Percentiles rank a stretch among this genome's conserved stretches.
Conservation (phyloP, 2,797 vertebrate species). For the Aldrovandia affinis region DNA sequence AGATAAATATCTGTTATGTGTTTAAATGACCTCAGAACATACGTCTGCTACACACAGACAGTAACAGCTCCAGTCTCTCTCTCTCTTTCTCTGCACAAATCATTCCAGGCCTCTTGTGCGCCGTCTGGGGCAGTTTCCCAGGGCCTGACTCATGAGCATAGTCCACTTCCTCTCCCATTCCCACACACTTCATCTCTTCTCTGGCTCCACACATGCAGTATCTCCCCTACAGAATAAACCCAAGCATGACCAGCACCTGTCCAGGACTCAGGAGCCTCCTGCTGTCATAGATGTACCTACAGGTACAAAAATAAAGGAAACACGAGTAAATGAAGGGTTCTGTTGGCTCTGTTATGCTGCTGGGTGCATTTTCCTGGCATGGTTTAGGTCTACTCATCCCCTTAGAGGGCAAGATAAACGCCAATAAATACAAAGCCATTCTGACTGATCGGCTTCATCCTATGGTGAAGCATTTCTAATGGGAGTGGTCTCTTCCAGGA, state of each 20-base stretch:
- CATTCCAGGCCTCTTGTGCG: conserved; percentile 4
- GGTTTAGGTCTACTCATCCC: no score
- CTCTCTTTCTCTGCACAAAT: not conserved
- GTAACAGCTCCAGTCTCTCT: conserved; percentile 3
- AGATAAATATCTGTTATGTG: not conserved
- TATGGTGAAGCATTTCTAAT: no score
- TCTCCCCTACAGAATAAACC: not conserved
- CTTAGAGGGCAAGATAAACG: no score
- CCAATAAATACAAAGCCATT: no score
- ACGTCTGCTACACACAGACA: not conserved
- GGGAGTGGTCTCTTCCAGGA: no score
- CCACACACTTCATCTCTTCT: conserved; percentile 4
- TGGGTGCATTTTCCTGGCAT: no score
- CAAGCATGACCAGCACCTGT: not conserved
- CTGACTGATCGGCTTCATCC: no score
- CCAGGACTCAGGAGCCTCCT: not conserved
- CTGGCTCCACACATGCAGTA: not conserved
- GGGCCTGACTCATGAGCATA: not conserved
- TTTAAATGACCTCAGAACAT: not conserved
- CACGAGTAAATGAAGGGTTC: no score
- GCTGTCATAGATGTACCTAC: not conserved
- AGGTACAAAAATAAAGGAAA: no score
- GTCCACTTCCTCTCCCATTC: not conserved
- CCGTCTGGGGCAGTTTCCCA: conserved; percentile 15
- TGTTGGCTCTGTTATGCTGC: no score